Conservation (phyloP, 1,140 invertebrate genomes). For the Caenorhabditis remanei region DNA sequence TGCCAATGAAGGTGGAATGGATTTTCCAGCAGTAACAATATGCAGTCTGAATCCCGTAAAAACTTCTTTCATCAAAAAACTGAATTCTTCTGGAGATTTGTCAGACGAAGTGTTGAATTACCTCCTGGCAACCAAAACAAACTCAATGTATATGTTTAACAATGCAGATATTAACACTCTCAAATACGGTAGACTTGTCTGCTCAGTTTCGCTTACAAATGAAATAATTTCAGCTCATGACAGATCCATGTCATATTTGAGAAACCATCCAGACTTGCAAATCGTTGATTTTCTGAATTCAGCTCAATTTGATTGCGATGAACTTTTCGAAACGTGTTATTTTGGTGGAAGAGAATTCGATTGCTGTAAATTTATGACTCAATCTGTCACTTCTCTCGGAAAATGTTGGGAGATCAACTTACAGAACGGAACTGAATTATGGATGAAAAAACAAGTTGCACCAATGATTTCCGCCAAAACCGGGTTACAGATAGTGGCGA, state of each 20-base stretch:
- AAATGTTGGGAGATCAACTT: slow-evolving; percentile 56
- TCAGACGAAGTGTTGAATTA: slow-evolving; percentile 46
- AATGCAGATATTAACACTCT: slow-evolving; percentile 10
- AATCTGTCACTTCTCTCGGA: slow-evolving; percentile 43
- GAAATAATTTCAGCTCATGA: slow-evolving; percentile 3
- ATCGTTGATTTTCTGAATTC: slow-evolving; percentile 23
- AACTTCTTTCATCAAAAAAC: slow-evolving; percentile 22
- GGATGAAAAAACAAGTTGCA: slow-evolving; percentile 19
- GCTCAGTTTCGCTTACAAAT: background rate
- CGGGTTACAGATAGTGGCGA: slow-evolving; percentile 53
- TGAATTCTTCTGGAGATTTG: slow-evolving; percentile 56
- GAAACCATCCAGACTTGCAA: slow-evolving; percentile 19
- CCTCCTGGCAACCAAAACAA: slow-evolving; percentile 48
- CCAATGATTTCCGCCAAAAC: background rate
- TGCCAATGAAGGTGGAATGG: slow-evolving; percentile 41
- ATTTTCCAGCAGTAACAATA: slow-evolving; percentile 57
- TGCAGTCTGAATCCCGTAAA: slow-evolving; percentile 59
- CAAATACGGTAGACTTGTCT: background rate
- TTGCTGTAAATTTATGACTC: slow-evolving; percentile 57
- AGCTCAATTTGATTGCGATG: slow-evolving; percentile 55
- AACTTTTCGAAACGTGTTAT: slow-evolving; percentile 56
- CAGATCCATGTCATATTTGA: background rate
- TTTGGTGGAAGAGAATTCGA: slow-evolving; percentile 58
- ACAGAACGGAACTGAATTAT: background rate
- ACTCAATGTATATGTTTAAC: slow-evolving; percentile 49